Conservation (phyloP, 2,113 vertebrate genomes). For the Rhodinocichla rosea region DNA sequence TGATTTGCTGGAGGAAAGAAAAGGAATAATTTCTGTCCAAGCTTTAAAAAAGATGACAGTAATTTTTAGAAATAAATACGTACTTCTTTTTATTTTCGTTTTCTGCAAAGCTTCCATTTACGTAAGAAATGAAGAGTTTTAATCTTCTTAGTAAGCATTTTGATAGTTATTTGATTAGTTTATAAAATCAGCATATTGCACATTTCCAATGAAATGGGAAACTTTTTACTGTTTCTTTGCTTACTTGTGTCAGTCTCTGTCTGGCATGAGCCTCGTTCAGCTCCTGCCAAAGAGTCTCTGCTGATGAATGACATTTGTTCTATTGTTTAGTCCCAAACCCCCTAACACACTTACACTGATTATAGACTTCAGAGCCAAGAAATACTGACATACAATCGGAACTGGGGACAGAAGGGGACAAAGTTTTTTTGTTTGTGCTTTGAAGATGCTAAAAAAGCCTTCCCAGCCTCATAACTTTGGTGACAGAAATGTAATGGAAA, state of each 20-base stretch:
- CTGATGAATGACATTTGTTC: not conserved
- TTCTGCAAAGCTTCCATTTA: not conserved
- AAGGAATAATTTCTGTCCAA: not conserved
- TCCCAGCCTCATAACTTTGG: not conserved
- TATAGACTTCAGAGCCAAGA: conserved; percentile 10
- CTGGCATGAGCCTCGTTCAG: not conserved
- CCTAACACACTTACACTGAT: not conserved
- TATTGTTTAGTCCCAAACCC: conserved; percentile 1
- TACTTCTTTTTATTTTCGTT: not conserved
- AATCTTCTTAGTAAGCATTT: not conserved
- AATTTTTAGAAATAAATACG: not conserved
- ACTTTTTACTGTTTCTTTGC: not conserved
- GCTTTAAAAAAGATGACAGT: not conserved
- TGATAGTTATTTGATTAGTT: not conserved
- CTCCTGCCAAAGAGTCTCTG: conserved; percentile 14
- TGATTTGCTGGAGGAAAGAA: not conserved
- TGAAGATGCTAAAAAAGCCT: not conserved
- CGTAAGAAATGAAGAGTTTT: not conserved
- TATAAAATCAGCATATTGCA: not conserved
- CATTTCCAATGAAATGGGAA: not conserved
- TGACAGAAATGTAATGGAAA: not conserved
- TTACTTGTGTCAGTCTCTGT: not conserved
- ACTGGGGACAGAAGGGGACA: not conserved
- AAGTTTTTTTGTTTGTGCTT: not conserved
- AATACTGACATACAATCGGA: not conserved